Percentiles rank a stretch among this genome's conserved stretches.
Evolutionary conservation across 2,113 vertebrate species (phyloP).

Genomic region (Rallus limicola): DNA sequence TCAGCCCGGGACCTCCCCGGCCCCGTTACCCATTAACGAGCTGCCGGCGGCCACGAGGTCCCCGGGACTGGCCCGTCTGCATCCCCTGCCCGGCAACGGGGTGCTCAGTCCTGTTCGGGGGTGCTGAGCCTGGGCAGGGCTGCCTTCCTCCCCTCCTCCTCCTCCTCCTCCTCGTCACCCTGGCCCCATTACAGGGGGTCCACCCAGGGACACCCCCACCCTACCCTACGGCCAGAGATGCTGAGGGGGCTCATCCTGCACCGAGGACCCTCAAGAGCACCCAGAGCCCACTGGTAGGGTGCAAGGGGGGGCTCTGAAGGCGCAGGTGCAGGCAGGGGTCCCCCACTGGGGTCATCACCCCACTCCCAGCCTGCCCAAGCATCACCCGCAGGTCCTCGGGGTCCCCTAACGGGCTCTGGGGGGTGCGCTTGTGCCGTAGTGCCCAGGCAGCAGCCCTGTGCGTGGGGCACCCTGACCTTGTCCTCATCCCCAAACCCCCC

Average conservation of each 20-base stretch:
- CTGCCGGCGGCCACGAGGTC: fast-evolving
- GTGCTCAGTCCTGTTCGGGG: neutral
- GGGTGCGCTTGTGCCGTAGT: neutral
- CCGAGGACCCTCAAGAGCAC: neutral
- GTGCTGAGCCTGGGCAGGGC: neutral
- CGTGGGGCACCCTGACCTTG: neutral
- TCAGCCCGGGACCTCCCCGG: neutral
- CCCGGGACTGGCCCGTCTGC: fast-evolving
- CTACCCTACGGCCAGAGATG: too few species aligned
- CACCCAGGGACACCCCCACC: neutral
- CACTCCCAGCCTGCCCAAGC: neutral
- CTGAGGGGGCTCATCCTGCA: too few species aligned
- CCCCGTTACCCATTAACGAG: neutral
- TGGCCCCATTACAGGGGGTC: neutral
- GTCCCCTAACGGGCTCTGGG: neutral
- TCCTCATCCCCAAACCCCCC: neutral
- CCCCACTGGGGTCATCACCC: neutral
- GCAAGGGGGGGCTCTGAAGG: too few species aligned
- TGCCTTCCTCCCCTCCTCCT: neutral
- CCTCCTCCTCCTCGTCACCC: neutral
- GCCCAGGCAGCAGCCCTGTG: neutral
- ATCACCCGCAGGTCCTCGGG: fast-evolving
- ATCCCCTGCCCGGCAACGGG: fast-evolving
- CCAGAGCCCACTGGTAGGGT: fast-evolving
- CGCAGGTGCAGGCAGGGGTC: neutral